phyloP scores from a whole-genome alignment of 1,140 invertebrate genomes.

The Lordiphosa stackelbergi region DNA sequence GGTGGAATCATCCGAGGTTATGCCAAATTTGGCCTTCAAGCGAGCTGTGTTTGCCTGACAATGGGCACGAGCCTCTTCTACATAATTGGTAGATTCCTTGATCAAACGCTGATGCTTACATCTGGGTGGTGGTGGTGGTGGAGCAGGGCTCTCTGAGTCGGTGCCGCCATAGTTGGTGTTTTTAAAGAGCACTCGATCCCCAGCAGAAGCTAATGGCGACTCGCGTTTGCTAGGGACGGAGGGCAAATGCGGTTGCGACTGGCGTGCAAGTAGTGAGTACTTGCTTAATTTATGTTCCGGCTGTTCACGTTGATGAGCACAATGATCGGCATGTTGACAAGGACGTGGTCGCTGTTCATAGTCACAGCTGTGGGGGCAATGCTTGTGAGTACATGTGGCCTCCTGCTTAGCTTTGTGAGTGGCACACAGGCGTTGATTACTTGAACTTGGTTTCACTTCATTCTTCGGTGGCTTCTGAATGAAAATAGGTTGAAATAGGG shows the following conservation, averaged over 20 bases:
- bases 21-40: slow-evolving; percentile 8
- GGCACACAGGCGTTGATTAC: too few relatives aligned
- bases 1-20: not conserved
- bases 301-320: too few relatives aligned
- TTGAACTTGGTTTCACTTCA: too few relatives aligned
- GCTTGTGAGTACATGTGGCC: too few relatives aligned
- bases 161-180: not conserved
- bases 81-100: not conserved
- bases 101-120: not conserved
- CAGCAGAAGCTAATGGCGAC: not conserved
- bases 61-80: slow-evolving; percentile 3
- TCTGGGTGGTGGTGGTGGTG: not conserved
- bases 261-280: not conserved
- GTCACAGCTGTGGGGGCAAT: too few relatives aligned
- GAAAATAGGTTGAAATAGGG: too few relatives aligned
- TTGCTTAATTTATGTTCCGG: too few relatives aligned
- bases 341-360: too few relatives aligned
- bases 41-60: slow-evolving; percentile 1
- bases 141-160: not conserved
- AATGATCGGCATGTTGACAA: too few relatives aligned
- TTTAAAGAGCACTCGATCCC: slow-evolving; percentile 9
- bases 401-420: too few relatives aligned
- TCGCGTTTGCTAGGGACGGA: not conserved
- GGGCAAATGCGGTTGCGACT: not conserved
- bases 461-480: too few relatives aligned